Base-by-base conservation (phyloP, 2,113 vertebrate species). In the Toxotes jaculatrix region DNA sequence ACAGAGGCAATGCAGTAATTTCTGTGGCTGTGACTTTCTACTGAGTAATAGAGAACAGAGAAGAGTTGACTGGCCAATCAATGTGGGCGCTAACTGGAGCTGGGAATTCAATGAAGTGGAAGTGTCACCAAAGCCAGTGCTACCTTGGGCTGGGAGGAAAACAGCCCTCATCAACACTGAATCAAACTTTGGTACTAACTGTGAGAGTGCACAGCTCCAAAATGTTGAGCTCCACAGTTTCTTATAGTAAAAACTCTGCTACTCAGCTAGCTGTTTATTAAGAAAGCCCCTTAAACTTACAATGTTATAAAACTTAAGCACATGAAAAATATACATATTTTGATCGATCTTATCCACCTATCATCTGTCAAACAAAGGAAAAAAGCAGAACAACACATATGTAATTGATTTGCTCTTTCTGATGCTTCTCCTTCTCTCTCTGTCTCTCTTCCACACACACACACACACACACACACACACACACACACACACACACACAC, bases 31-130 rank as follows among this genome's bases (percentile, higher is more conserved):
- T 56, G 81, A 51, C 42, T 83, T 85, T 75, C n/a, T 60, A 75
- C 51, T 77, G 71, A 84, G 60, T 56, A 55, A 91, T 59, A 77
- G 79, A 80, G 82, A 76, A 55, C 75, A 65, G 59, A 70, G 66
- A 82, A 67, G 64, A 82, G 65, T 82, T 38, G 75, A 81, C 70
- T 77, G 73, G 78, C 82, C 80, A 80, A 83, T 91, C 79, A 61
- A 93, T 93, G 87, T 31, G 9, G 32, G 43, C 3, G 43, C 57
- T 66, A 87, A 82, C 55, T 27, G 27, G 47, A 80, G 74, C 65
- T 17, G 65, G 66, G 69, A 70, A 78, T 79, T 73, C 72, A 85
- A 38, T 77, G 55, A 63, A 71, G 80, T 55, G 79, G 75, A 79
- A 88, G 84, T 77, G 59, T 75, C 70, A 57, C 70, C 49, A 69